These are phyloP conservation scores for Pandemis heparana DNA, from an alignment of 2,888 invertebrate species.

Conservation along the genomic window DNA sequence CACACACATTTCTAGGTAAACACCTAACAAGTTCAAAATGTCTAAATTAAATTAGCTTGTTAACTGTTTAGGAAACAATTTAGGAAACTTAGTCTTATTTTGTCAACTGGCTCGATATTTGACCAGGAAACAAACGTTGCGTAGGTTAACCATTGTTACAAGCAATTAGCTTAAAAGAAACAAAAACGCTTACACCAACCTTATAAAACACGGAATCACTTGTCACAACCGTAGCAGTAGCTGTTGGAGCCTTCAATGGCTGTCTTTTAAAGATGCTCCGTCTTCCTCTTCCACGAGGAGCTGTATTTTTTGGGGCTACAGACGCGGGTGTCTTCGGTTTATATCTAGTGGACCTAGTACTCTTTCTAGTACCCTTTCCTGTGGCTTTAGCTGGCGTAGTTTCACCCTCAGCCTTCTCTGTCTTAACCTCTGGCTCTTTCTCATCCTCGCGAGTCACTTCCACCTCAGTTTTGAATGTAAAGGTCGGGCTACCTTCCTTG, in stretches of 20 bases:
- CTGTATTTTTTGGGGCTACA: slow-evolving; percentile 62
- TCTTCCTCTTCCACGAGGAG: slow-evolving; percentile 90
- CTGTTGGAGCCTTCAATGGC: slow-evolving; percentile 92
- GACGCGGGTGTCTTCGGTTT: slow-evolving; percentile 78
- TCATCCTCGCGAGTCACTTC: slow-evolving; percentile 69
- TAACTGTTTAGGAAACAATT: no score
- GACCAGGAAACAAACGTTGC: slow-evolving; percentile 10
- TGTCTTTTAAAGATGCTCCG: slow-evolving; percentile 92
- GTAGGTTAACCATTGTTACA: neutral
- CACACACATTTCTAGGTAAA: no score
- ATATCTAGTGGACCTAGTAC: slow-evolving; percentile 85
- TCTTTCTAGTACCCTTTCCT: slow-evolving; percentile 84
- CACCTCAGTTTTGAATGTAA: slow-evolving; percentile 62
- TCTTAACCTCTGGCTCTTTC: slow-evolving; percentile 60
- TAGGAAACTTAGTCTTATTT: neutral
- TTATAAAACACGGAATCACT: slow-evolving; percentile 92
- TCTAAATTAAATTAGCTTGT: neutral
- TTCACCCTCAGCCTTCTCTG: slow-evolving; percentile 67
- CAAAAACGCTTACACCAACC: slow-evolving; percentile 61
- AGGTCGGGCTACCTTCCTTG: slow-evolving; percentile 66
- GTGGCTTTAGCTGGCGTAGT: slow-evolving; percentile 79
- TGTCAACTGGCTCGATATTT: neutral
- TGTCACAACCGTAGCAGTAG: slow-evolving; percentile 93
- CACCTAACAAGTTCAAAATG: neutral
- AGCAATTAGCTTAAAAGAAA: neutral